Evolutionary conservation across 2,797 vertebrate genomes (phyloP).

Genomic region (Bradypodion ventrale): DNA sequence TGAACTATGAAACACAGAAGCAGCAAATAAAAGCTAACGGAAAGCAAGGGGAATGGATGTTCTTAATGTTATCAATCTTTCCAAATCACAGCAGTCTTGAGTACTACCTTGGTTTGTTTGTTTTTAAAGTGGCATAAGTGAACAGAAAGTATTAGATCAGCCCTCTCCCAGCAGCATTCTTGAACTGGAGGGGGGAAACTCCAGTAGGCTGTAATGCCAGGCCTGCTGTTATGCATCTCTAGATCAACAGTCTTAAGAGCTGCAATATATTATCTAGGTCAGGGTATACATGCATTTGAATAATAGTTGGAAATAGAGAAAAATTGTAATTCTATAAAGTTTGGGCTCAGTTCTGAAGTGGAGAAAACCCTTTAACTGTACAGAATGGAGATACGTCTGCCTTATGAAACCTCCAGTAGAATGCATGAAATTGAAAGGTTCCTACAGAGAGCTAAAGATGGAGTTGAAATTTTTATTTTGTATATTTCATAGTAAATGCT

Average conservation of each 20-base stretch:
- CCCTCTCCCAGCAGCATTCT: background rate
- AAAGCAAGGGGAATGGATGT: constrained; percentile 25
- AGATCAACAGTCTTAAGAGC: constrained; percentile 37
- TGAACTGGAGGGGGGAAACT: constrained; percentile 41
- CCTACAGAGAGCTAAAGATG: background rate
- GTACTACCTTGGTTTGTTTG: constrained; percentile 37
- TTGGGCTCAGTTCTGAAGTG: constrained; percentile 30
- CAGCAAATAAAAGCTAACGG: constrained; percentile 41
- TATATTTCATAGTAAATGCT: constrained; percentile 32
- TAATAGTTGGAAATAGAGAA: constrained; percentile 33
- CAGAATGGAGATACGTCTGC: background rate
- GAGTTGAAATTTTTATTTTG: constrained; percentile 44
- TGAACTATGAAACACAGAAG: constrained; percentile 29
- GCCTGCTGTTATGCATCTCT: constrained; percentile 37
- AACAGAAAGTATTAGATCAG: constrained; percentile 34
- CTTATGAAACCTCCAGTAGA: background rate
- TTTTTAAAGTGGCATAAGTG: constrained; percentile 40
- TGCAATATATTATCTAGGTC: constrained; percentile 14
- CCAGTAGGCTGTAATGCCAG: constrained; percentile 21
- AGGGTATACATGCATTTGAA: constrained; percentile 3
- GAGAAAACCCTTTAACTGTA: background rate
- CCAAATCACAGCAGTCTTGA: constrained; percentile 28
- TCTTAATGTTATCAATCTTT: constrained; percentile 43
- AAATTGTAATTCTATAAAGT: constrained; percentile 32
- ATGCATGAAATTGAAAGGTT: constrained; percentile 1